Evolutionary conservation across 2,113 vertebrate genomes (phyloP), one percentile per base, ranked within the genome.

Genomic region (Aptenodytes forsteri): DNA sequence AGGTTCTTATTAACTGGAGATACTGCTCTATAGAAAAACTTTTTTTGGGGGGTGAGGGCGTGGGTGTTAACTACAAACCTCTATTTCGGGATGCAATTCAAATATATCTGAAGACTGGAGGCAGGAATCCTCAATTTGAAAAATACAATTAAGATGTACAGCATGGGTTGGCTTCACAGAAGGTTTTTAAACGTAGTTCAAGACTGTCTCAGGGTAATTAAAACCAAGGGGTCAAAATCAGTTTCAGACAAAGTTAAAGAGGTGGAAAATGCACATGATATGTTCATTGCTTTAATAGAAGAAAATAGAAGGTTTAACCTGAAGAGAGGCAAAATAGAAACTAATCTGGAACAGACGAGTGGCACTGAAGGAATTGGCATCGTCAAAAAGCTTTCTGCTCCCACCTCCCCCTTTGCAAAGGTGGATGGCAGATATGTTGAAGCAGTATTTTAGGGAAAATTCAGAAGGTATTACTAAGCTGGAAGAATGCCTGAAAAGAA

Each of bases 101-200:
- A 93, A 79, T 85, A 49, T 34, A 79, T 67, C 81, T 93, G 61
- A 76, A 91, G 73, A 87, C 80, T 65, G 67, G 69, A 71, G 38
- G 82, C 59, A 90, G 54, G 61, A 85, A 54, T 92, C 69, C 61
- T 38, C 65, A 82, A n/a, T 91, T 34, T 88, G 70, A 91, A 93
- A 97, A 92, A 94, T 90, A 89, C 58, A 36, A 58, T 42, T 75
- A 91, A 88, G 19, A 64, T n/a, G 56, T 78, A 40, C 19, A 64
- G 34, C 54, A 78, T 61, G 54, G 88, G 49, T 87, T 92, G 94
- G 86, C 79, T 90, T 89, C 62, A 56, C n/a, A 65, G 34, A 55
- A 29, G 42, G 75, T 93, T 95, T 97, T 62, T 58, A 79, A 94
- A 94, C 92, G 83, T 71, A 88, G 87, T 85, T 95, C 83, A 94